These are phyloP conservation scores for Lepeophtheirus salmonis DNA, from an alignment of 1,140 invertebrate genomes.

Conservation along the genomic window DNA sequence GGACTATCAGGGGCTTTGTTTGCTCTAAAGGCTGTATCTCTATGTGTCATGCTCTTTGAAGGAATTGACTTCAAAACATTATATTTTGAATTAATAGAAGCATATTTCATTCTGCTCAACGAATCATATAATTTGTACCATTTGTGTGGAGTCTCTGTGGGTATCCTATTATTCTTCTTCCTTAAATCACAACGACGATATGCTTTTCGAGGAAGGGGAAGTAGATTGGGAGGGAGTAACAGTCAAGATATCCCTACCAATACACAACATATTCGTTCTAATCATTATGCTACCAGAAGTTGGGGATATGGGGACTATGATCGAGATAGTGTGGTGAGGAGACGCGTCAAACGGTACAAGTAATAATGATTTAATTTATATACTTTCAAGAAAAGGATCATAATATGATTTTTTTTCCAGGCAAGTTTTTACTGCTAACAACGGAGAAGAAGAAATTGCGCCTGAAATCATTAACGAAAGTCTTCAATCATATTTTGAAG, in stretches of 20 bases:
- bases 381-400: background rate
- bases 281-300: background rate
- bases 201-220: background rate
- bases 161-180: background rate
- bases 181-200: background rate
- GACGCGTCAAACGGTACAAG: background rate
- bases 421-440: too few species aligned
- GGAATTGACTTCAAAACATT: background rate
- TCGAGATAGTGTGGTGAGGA: background rate
- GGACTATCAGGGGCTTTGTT: slow-evolving; percentile 1
- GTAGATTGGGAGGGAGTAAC: slow-evolving; percentile 1
- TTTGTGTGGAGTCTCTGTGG: background rate
- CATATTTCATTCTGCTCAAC: slow-evolving; percentile 1
- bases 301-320: slow-evolving; percentile 8
- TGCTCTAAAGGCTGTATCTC: background rate
- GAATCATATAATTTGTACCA: background rate
- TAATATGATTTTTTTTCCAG: background rate
- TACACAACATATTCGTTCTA: too few species aligned
- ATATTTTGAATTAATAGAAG: slow-evolving; percentile 7
- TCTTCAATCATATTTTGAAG: background rate
- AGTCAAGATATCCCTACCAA: too few species aligned
- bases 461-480: background rate
- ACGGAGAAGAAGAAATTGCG: background rate
- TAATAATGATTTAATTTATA: background rate
- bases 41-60: background rate